Evolutionary conservation across 1,140 invertebrate genomes (phyloP).

Genomic region (Zelostemma sp.): DNA sequence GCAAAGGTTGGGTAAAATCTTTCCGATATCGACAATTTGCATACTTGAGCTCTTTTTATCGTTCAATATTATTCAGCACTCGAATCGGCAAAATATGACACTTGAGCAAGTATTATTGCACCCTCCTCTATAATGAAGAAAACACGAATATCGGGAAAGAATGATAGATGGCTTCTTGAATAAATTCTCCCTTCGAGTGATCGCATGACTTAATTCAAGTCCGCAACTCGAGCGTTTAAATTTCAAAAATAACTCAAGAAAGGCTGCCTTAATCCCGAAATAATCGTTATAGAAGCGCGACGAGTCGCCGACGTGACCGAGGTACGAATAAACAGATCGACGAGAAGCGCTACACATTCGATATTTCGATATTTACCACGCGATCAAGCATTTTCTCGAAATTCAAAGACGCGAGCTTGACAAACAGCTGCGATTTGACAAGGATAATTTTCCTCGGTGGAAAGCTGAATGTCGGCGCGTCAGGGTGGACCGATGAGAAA

Average conservation of each 20-base stretch:
- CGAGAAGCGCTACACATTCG: slow-evolving; percentile 3
- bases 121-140: no score
- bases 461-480: slow-evolving; percentile 11
- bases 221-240: slow-evolving; percentile 29
- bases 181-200: no score
- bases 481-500: slow-evolving; percentile 37
- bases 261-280: slow-evolving; percentile 47
- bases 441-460: slow-evolving; percentile 24
- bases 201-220: no score
- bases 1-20: no score
- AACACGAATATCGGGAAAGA: no score
- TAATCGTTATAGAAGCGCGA: slow-evolving; percentile 42
- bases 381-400: slow-evolving; percentile 22
- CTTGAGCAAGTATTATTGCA: no score
- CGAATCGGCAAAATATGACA: no score
- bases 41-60: no score
- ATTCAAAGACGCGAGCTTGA: slow-evolving; percentile 8
- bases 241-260: slow-evolving; percentile 51
- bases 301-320: slow-evolving; percentile 32
- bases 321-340: slow-evolving; percentile 30
- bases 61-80: no score
- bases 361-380: slow-evolving; percentile 15
- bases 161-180: no score
- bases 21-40: no score
- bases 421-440: slow-evolving; percentile 28